Conservation (phyloP, 2,113 vertebrate species). For the Phylloscopus trochilus region DNA sequence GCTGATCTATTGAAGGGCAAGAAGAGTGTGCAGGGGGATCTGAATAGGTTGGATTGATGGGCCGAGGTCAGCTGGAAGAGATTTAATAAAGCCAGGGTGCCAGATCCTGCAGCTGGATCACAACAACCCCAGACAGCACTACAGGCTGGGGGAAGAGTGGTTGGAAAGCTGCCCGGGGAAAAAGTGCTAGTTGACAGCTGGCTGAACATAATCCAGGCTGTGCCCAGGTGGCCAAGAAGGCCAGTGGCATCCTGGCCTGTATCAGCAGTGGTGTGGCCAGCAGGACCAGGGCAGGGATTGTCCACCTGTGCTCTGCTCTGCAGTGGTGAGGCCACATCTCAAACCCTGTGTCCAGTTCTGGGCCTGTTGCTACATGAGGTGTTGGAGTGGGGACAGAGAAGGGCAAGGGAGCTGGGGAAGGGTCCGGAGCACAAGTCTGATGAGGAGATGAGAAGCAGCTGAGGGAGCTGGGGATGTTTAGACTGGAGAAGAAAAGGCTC, state of each 20-base stretch:
- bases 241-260: background rate
- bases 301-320: fast-evolving
- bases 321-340: background rate
- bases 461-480: background rate
- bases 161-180: background rate
- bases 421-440: background rate
- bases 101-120: background rate
- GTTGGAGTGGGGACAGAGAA: fast-evolving
- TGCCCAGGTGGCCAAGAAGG: background rate
- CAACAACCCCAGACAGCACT: fast-evolving
- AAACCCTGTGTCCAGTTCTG: background rate
- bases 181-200: background rate
- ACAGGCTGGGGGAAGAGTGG: background rate
- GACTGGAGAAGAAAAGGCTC: background rate
- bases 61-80: background rate
- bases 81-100: background rate
- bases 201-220: background rate
- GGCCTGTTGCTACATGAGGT: background rate
- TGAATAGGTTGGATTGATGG: background rate
- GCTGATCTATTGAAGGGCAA: background rate
- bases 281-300: background rate
- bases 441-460: background rate
- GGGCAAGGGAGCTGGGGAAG: fast-evolving
- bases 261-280: background rate
- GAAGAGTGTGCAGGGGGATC: background rate